A percentile compares a stretch with the other conserved stretches of the same genome.
Evolutionary conservation across 1,140 invertebrate species (phyloP).

Genomic region (Macrosteles quadrilineatus): DNA sequence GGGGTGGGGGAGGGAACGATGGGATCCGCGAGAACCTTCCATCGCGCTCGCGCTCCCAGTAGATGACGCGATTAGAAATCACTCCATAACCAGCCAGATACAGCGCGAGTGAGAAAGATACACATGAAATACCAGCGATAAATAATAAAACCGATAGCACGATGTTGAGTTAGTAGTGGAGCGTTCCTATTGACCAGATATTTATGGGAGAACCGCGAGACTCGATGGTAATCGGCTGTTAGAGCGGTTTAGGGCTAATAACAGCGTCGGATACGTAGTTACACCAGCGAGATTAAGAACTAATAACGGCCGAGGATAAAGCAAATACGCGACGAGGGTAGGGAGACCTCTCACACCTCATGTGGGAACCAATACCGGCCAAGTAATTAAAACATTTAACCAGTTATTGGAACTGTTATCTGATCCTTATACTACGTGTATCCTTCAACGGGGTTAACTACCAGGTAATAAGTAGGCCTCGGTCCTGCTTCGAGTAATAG

Average conservation of each 20-base stretch:
- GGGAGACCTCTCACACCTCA: background rate
- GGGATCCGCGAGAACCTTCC: too few species aligned
- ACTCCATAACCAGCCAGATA: conserved; percentile 15
- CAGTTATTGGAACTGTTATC: conserved; percentile 13
- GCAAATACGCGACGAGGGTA: conserved; percentile 1
- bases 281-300: conserved; percentile 13
- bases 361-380: background rate
- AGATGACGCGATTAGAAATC: background rate
- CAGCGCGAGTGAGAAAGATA: conserved; percentile 21
- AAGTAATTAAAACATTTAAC: conserved; percentile 23
- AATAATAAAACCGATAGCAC: conserved; percentile 7
- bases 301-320: conserved; percentile 17
- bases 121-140: conserved; percentile 23
- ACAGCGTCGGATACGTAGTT: conserved; percentile 21
- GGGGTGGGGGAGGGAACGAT: too few species aligned
- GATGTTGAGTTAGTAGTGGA: conserved; percentile 1
- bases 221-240: conserved; percentile 19
- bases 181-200: conserved; percentile 21
- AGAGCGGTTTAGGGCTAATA: conserved; percentile 23
- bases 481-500: too few species aligned
- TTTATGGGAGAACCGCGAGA: conserved; percentile 19
- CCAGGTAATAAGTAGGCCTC: too few species aligned
- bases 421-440: too few species aligned
- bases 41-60: background rate
- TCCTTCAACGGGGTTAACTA: too few species aligned